Evolutionary conservation across 2,888 invertebrate species (phyloP).

Genomic region (Tinea pellionella): DNA sequence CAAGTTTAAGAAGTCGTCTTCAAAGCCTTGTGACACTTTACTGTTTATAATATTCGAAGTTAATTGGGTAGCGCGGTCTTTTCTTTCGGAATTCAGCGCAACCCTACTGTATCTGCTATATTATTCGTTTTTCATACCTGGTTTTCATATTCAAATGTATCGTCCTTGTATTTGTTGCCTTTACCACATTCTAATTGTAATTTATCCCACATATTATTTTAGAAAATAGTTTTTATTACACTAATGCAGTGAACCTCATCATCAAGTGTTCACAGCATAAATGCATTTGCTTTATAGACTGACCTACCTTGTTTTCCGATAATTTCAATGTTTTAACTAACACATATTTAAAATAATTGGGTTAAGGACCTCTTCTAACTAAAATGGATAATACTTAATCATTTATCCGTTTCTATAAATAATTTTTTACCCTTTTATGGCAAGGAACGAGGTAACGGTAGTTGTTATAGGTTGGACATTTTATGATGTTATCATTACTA

Average conservation of each 20-base stretch:
- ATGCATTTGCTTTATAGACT: background rate
- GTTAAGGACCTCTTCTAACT: conserved; percentile 6
- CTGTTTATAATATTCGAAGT: too few species aligned
- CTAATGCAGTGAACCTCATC: background rate
- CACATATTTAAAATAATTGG: conserved; percentile 12
- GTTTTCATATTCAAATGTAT: conserved; percentile 6
- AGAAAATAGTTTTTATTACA: background rate
- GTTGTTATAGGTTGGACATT: background rate
- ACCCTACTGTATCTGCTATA: too few species aligned
- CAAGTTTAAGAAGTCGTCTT: too few species aligned
- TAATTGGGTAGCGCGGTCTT: too few species aligned
- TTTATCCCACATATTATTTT: conserved; percentile 5
- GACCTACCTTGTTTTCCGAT: conserved; percentile 1
- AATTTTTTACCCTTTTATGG: background rate
- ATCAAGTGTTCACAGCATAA: background rate
- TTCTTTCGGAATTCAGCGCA: too few species aligned
- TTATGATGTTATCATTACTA: background rate
- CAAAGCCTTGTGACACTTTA: too few species aligned
- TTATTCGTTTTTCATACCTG: background rate
- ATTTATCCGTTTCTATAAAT: conserved; percentile 10
- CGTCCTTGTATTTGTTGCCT: background rate
- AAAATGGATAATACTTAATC: conserved; percentile 2
- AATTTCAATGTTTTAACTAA: conserved; percentile 10
- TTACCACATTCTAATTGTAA: conserved; percentile 3
- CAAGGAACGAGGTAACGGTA: conserved; percentile 1